Base-by-base conservation (phyloP, 2,888 invertebrate species). In the Athrips mouffetella region DNA sequence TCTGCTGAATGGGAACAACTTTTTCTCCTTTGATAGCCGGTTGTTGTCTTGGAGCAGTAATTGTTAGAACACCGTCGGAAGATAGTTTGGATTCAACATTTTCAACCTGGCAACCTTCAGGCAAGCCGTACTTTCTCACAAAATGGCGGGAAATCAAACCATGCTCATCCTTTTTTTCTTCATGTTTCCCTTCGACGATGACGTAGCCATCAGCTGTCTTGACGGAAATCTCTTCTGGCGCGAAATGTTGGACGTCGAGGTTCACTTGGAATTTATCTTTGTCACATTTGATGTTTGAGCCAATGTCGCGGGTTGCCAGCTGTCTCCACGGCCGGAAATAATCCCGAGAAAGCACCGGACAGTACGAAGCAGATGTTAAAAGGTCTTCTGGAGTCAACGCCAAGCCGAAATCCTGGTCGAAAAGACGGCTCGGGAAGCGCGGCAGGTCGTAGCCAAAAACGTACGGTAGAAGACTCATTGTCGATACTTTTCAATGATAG, bases 111-210 rank as follows among this genome's bases (percentile, higher is more conserved):
- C 92, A 91, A 10, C 91, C 93, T 60, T 92, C 89, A 0, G 95
- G 95, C 46, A 95, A 70, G 15, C 90, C 78, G 66, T 94, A 95
- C 54, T 92, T 90, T 25, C 95, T 89, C 29, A 91, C 89, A 60
- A 95, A 93, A 59, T 94, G 92, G 21, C 94, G 88, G 3, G 93
- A 92, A 53, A 94, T 90, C 57, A 83, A 92, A 0, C 94, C 94
- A 61, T 92, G 91, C 20, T 92, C 90, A 55, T 94, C 94, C 50
- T 91, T 89, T 61, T 91, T 91, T 67, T 94, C 94, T 58, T 93
- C 93, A 60, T 95, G 94, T 64, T 92, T 94, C 0, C 92, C 94
- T 70, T 94, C 93, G 16, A 94, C 89, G 2, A 94, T 88, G 8
- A 95, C 89, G 39, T 79, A 89, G 42, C 91, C 90, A 47, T 93